phyloP scores from a whole-genome alignment of 2,113 vertebrate species.

The Sinocyclocheilus grahami region DNA sequence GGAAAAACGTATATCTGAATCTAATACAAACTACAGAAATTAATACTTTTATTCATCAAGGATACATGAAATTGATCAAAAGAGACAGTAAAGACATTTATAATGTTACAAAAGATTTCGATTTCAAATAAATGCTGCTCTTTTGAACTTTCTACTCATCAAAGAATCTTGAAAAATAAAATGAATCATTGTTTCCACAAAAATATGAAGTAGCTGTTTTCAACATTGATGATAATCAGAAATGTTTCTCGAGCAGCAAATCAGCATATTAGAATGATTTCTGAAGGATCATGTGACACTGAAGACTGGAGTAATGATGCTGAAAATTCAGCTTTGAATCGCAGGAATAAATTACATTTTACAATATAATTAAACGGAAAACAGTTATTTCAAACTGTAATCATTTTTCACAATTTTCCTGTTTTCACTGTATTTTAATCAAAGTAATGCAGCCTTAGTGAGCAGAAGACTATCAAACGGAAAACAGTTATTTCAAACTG shows the following conservation, averaged over 20 bases:
- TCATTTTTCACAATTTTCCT: neutral
- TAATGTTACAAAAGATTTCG: neutral
- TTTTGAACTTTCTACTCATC: neutral
- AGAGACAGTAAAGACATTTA: neutral
- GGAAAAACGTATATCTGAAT: neutral
- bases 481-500: neutral
- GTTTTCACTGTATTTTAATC: neutral
- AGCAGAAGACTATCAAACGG: neutral
- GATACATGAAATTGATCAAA: neutral
- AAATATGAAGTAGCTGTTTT: neutral
- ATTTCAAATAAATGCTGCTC: neutral
- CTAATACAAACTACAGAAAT: neutral
- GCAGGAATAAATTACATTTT: too few species aligned
- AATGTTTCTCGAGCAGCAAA: neutral
- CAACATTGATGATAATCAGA: neutral
- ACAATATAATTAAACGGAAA: neutral
- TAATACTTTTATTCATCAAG: neutral
- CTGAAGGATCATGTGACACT: too few species aligned
- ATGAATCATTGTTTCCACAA: too few species aligned
- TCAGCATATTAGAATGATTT: too few species aligned
- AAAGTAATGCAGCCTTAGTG: neutral
- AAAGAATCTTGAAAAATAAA: neutral
- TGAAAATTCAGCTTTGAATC: too few species aligned
- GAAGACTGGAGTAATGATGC: too few species aligned
- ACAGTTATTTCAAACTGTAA: neutral